A percentile compares a stretch with the other conserved stretches of the same genome.
These are phyloP conservation scores for Malurus cyaneus DNA, from an alignment of 2,113 vertebrate genomes.

Conservation along the genomic window DNA sequence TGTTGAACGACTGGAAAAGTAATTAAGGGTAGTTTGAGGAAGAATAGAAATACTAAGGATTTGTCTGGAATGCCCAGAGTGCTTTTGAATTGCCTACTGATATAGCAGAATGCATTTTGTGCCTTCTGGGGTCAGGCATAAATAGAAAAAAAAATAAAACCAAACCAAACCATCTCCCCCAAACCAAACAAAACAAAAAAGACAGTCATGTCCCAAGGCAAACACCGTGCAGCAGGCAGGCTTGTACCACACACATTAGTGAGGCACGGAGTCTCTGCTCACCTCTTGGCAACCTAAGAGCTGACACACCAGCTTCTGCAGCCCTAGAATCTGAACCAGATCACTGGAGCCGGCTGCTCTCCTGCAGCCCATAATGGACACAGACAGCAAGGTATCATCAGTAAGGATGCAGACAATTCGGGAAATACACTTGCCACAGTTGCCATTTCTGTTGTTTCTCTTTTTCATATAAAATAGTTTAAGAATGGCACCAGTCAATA, in stretches of 20 bases:
- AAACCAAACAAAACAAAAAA: too few species aligned
- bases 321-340: background rate
- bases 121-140: background rate
- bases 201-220: background rate
- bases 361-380: accelerated
- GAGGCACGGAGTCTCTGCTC: background rate
- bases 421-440: background rate
- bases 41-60: background rate
- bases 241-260: background rate
- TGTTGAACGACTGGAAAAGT: background rate
- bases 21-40: background rate
- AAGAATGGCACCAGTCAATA: background rate
- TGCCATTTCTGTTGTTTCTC: background rate
- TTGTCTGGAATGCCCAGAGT: background rate
- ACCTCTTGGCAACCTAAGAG: background rate
- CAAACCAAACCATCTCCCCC: too few species aligned
- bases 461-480: background rate
- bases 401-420: background rate
- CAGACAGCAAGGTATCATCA: background rate
- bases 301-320: background rate
- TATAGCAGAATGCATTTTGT: background rate
- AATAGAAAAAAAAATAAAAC: background rate
- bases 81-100: background rate
- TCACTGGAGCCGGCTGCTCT: background rate
- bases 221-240: accelerated